phyloP scores from a whole-genome alignment of 1,140 invertebrate genomes.

The Saxidomus purpurata region DNA sequence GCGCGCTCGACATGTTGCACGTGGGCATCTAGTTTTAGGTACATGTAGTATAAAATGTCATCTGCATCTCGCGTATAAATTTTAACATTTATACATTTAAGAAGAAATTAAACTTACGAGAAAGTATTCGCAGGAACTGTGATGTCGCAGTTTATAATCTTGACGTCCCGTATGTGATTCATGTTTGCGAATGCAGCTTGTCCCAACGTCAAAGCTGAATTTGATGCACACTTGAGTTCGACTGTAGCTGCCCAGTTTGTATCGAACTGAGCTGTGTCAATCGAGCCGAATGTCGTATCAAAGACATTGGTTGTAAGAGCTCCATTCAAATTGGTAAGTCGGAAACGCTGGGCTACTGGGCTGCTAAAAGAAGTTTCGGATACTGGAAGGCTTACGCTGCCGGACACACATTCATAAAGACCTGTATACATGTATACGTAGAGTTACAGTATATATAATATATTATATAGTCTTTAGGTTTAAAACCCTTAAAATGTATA shows the following conservation, averaged over 20 bases:
- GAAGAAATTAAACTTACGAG: not conserved
- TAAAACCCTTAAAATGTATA: too few relatives aligned
- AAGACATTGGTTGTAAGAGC: not conserved
- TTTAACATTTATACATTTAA: too few relatives aligned
- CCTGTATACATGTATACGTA: not conserved
- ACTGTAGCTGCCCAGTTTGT: constrained; percentile 47
- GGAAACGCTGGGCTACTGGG: constrained; percentile 38
- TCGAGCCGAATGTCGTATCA: not conserved
- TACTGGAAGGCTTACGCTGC: not conserved
- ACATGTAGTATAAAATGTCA: too few relatives aligned
- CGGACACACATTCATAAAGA: constrained; percentile 53
- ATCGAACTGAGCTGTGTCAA: not conserved
- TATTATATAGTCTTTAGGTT: too few relatives aligned
- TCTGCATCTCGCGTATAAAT: too few relatives aligned
- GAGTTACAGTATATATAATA: too few relatives aligned
- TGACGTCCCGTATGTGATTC: constrained; percentile 35
- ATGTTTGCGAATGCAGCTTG: not conserved
- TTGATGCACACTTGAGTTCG: constrained; percentile 31
- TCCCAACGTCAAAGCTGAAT: not conserved
- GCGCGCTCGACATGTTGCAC: too few relatives aligned
- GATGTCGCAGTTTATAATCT: constrained; percentile 50
- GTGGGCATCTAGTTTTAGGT: too few relatives aligned
- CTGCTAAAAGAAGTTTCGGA: not conserved
- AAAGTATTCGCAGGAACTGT: constrained; percentile 3
- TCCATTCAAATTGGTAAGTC: not conserved